phyloP scores from a whole-genome alignment of 2,113 vertebrate species.

The Oncorhynchus tshawytscha region DNA sequence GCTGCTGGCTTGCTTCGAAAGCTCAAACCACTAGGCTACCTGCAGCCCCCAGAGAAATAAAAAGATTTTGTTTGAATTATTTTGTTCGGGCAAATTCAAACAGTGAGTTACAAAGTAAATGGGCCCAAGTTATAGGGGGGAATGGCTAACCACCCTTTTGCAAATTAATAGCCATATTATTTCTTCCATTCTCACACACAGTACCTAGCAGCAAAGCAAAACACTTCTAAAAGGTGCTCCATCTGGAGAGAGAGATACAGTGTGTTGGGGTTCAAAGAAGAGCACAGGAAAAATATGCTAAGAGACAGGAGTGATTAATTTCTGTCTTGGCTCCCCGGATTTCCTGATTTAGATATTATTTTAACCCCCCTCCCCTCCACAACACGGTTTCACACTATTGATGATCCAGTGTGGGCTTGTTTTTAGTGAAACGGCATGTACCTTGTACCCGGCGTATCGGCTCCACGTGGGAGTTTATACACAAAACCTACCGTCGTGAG shows the following conservation, averaged over 20 bases:
- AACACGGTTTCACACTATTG: constrained; percentile 30
- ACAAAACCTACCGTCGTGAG: not conserved
- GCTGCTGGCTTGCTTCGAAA: no score
- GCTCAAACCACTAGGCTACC: no score
- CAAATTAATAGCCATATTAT: constrained; percentile 40
- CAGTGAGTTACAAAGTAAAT: constrained; percentile 23
- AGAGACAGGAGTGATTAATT: constrained; percentile 55
- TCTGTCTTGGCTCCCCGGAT: constrained; percentile 34
- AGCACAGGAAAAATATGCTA: constrained; percentile 38
- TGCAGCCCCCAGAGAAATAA: not conserved
- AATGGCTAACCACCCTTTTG: constrained; percentile 15
- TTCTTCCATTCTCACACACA: constrained; percentile 11
- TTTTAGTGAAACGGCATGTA: constrained; percentile 36
- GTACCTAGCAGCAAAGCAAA: constrained; percentile 31
- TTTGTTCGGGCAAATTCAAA: not conserved
- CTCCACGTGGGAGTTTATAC: constrained; percentile 33
- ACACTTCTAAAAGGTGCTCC: constrained; percentile 34
- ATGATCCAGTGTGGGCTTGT: constrained; percentile 46
- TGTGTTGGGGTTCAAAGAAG: constrained; percentile 46
- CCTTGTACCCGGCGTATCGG: constrained; percentile 24
- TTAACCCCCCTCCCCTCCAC: constrained; percentile 37
- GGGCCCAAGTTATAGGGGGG: constrained; percentile 8
- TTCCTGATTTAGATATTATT: constrained; percentile 59
- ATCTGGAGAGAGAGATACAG: constrained; percentile 53
- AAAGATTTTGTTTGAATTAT: constrained; percentile 33